A percentile compares a stretch with the other conserved stretches of the same genome.
phyloP scores from a whole-genome alignment of 2,797 vertebrate species.

The Macropus fuliginosus region DNA sequence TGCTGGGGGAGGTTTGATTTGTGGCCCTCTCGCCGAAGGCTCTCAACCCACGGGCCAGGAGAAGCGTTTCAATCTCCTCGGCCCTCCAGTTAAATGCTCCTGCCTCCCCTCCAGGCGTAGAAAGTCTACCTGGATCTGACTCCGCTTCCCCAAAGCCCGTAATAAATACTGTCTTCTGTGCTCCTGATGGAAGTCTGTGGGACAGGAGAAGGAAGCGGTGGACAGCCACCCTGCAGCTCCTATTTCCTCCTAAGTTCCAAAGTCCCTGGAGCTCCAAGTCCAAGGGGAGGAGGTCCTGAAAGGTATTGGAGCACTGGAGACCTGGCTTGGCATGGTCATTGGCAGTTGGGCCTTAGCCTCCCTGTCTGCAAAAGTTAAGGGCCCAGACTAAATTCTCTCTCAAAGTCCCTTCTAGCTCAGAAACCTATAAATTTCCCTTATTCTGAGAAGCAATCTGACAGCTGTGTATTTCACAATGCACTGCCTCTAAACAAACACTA shows the following conservation, averaged over 20 bases:
- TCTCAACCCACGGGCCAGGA: neutral
- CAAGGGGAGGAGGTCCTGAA: neutral
- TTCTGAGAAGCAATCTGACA: neutral
- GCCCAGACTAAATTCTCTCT: neutral
- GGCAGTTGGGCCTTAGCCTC: neutral
- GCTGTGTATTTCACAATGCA: neutral
- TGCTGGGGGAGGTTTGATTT: neutral
- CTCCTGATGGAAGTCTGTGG: neutral
- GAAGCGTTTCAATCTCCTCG: neutral
- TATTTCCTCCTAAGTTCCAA: neutral
- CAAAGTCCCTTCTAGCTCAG: neutral
- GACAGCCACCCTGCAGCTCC: neutral
- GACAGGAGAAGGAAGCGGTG: neutral
- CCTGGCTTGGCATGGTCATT: neutral
- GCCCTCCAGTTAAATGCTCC: neutral
- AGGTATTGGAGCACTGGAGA: neutral
- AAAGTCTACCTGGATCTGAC: neutral
- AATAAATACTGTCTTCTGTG: neutral
- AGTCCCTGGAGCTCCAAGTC: neutral
- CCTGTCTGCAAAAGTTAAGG: neutral
- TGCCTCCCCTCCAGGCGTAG: neutral
- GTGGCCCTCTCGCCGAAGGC: too few relatives aligned
- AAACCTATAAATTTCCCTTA: neutral
- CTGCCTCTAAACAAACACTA: neutral
- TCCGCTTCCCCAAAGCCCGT: neutral